phyloP scores from a whole-genome alignment of 2,797 vertebrate species.

The Morus bassanus region DNA sequence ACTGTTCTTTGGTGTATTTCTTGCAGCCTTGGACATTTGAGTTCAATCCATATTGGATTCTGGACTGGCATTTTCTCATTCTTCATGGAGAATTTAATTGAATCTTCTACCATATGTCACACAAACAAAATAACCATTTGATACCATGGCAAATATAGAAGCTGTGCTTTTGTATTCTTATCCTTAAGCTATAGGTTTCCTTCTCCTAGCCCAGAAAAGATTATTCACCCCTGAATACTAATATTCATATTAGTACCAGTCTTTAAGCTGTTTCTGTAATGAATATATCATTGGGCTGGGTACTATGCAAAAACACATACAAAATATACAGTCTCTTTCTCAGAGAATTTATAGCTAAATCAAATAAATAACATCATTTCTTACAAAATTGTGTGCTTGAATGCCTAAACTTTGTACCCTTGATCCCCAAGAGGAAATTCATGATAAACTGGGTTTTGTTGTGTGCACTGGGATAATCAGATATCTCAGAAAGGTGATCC shows the following conservation, averaged over 20 bases:
- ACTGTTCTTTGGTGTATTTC: not conserved
- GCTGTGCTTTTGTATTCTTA: not conserved
- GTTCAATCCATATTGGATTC: not conserved
- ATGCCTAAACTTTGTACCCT: not conserved
- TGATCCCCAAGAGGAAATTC: not conserved
- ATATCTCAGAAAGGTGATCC: not conserved
- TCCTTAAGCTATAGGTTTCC: not conserved
- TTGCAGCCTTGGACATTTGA: not conserved
- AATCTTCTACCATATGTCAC: not conserved
- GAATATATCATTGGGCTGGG: not conserved
- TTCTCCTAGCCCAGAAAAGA: not conserved
- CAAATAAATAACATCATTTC: not conserved
- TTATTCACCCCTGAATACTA: not conserved
- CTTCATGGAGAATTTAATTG: not conserved
- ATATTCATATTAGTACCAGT: not conserved
- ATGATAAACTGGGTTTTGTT: accelerated
- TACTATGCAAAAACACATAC: not conserved
- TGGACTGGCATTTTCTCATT: not conserved
- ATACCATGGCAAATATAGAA: not conserved
- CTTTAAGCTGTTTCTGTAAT: not conserved
- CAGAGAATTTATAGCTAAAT: not conserved
- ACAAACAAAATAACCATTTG: not conserved
- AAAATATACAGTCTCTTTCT: not conserved
- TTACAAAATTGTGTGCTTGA: not conserved
- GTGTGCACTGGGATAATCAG: not conserved